phyloP scores from a whole-genome alignment of 2,113 vertebrate genomes.

The Cariama cristata region DNA sequence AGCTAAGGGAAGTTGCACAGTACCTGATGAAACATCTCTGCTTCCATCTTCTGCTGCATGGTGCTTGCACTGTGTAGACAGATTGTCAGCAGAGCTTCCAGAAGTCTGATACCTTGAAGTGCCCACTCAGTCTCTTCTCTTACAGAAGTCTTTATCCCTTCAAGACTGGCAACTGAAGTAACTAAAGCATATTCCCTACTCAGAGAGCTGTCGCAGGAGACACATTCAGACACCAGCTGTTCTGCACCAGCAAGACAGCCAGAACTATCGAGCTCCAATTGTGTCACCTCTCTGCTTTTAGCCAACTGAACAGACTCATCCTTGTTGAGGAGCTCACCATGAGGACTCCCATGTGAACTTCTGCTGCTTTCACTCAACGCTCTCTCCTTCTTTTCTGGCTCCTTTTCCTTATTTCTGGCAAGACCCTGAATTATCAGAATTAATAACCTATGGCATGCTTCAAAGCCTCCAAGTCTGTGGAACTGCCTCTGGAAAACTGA shows the following conservation, averaged over 20 bases:
- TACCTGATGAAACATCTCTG: slow-evolving; percentile 86
- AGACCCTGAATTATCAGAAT: slow-evolving; percentile 88
- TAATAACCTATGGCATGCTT: slow-evolving; percentile 86
- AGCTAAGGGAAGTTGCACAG: not conserved
- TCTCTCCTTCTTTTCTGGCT: slow-evolving; percentile 39
- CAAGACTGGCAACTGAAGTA: not conserved
- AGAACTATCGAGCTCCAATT: not conserved
- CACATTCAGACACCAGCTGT: not conserved
- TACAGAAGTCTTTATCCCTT: slow-evolving; percentile 54
- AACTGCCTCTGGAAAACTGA: slow-evolving; percentile 92
- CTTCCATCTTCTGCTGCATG: slow-evolving; percentile 83
- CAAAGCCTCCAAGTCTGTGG: slow-evolving; percentile 89
- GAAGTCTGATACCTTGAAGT: slow-evolving; percentile 87
- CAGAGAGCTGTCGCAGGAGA: not conserved
- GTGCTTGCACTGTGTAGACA: slow-evolving; percentile 88
- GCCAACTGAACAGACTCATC: slow-evolving; percentile 9
- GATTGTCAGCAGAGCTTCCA: slow-evolving; percentile 93
- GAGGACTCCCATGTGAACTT: not conserved
- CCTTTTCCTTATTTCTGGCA: slow-evolving; percentile 74
- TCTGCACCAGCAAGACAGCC: not conserved
- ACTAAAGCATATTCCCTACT: not conserved
- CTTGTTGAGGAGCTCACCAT: not conserved
- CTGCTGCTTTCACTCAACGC: slow-evolving; percentile 8
- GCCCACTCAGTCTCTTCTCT: slow-evolving; percentile 82
- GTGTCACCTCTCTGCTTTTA: not conserved